These are phyloP conservation scores for Hippoglossus stenolepis DNA, from an alignment of 2,113 vertebrate species.

Conservation along the genomic window DNA sequence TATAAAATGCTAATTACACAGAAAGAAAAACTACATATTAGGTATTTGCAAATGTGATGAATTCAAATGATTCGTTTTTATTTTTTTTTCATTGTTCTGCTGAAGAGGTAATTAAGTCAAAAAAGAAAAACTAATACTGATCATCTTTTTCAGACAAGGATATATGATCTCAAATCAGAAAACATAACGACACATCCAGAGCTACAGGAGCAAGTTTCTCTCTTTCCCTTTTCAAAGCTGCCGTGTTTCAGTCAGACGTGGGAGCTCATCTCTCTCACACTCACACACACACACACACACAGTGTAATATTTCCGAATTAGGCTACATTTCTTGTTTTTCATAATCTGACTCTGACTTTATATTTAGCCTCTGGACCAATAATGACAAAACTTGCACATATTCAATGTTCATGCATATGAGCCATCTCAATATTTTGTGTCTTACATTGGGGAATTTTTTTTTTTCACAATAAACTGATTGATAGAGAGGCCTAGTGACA, in stretches of 20 bases:
- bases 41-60: slow-evolving; percentile 40
- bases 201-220: slow-evolving; percentile 49
- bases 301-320: slow-evolving; percentile 32
- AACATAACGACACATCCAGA: slow-evolving; percentile 44
- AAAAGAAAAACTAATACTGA: slow-evolving; percentile 75
- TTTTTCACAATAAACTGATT: slow-evolving; percentile 46
- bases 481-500: slow-evolving; percentile 57
- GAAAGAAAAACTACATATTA: slow-evolving; percentile 51
- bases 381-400: slow-evolving; percentile 60
- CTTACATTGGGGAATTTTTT: slow-evolving; percentile 25
- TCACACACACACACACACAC: not conserved
- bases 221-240: slow-evolving; percentile 61
- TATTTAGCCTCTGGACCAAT: slow-evolving; percentile 41
- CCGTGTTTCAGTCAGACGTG: slow-evolving; percentile 53
- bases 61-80: slow-evolving; percentile 31
- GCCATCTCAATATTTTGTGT: slow-evolving; percentile 55
- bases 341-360: slow-evolving; percentile 26
- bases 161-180: slow-evolving; percentile 49
- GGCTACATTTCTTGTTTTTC: slow-evolving; percentile 56
- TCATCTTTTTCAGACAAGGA: slow-evolving; percentile 56
- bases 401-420: slow-evolving; percentile 70
- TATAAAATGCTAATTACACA: slow-evolving; percentile 76
- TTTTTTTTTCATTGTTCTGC: slow-evolving; percentile 22
- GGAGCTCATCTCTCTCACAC: slow-evolving; percentile 5
- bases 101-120: slow-evolving; percentile 71